Conservation (phyloP, 2,888 invertebrate species). For the Limnephilus rhombicus region DNA sequence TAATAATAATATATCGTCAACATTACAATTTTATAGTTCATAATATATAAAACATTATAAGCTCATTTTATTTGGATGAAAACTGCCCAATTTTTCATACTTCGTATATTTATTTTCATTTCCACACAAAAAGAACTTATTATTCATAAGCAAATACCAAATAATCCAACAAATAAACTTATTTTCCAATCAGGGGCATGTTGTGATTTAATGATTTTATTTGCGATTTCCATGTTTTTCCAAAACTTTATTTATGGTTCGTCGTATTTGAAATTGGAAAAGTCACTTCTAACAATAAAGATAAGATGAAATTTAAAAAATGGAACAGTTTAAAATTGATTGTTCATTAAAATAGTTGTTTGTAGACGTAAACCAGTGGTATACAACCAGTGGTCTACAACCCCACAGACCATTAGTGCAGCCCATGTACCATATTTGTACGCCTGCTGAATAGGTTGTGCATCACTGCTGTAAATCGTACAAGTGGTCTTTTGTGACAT, state of each 20-base stretch:
- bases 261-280: too few species aligned
- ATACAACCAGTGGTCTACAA: too few species aligned
- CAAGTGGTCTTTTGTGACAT: too few species aligned
- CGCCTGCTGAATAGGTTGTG: too few species aligned
- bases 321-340: too few species aligned
- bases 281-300: too few species aligned
- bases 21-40: conserved; percentile 12
- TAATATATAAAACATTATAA: conserved; percentile 21
- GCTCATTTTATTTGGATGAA: conserved; percentile 26
- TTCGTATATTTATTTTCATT: background rate
- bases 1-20: background rate
- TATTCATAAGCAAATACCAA: background rate
- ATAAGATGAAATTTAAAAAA: too few species aligned
- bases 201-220: background rate
- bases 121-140: background rate
- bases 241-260: background rate
- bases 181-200: background rate
- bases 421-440: too few species aligned
- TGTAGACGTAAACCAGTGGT: too few species aligned
- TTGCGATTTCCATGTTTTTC: background rate
- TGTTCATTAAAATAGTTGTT: too few species aligned
- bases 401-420: too few species aligned
- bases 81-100: conserved; percentile 3
- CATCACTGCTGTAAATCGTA: too few species aligned
- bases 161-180: background rate